Conservation (phyloP, 2,888 invertebrate species). For the Pyrocoelia pectoralis region DNA sequence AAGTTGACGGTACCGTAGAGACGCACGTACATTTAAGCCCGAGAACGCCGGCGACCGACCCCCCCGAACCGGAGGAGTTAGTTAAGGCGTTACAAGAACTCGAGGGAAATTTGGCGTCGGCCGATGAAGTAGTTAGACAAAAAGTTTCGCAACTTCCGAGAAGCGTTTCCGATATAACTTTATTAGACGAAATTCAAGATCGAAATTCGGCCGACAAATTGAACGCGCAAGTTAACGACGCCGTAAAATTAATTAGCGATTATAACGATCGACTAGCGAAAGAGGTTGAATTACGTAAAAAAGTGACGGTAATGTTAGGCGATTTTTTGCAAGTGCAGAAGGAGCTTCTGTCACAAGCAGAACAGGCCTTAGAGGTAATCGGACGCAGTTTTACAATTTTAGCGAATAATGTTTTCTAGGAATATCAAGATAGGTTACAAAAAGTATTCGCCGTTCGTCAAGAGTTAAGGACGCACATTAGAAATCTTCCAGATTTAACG, state of each 20-base stretch:
- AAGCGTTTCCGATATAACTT: conserved; percentile 91
- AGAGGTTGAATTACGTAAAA: conserved; percentile 90
- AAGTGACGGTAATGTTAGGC: conserved; percentile 84
- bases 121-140: conserved; percentile 91
- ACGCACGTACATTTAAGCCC: conserved; percentile 81
- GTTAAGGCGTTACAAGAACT: conserved; percentile 84
- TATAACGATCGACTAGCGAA: conserved; percentile 87
- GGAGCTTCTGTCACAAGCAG: conserved; percentile 85
- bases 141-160: conserved; percentile 93
- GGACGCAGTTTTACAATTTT: too few species aligned
- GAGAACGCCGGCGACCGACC: conserved; percentile 81
- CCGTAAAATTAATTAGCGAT: conserved; percentile 83
- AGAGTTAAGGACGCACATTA: conserved; percentile 92
- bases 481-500: conserved; percentile 92
- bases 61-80: conserved; percentile 92
- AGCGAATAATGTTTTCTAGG: too few species aligned
- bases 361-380: conserved; percentile 83
- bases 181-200: conserved; percentile 86
- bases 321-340: conserved; percentile 89
- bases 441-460: conserved; percentile 87
- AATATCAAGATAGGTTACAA: conserved; percentile 88
- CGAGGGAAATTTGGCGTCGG: conserved; percentile 94
- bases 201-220: conserved; percentile 82
- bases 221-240: conserved; percentile 85
- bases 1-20: conserved; percentile 76